Percentiles rank a stretch among this genome's conserved stretches.
These are phyloP conservation scores for Drosophila conformis DNA, from an alignment of 2,888 invertebrate genomes.

Conservation along the genomic window DNA sequence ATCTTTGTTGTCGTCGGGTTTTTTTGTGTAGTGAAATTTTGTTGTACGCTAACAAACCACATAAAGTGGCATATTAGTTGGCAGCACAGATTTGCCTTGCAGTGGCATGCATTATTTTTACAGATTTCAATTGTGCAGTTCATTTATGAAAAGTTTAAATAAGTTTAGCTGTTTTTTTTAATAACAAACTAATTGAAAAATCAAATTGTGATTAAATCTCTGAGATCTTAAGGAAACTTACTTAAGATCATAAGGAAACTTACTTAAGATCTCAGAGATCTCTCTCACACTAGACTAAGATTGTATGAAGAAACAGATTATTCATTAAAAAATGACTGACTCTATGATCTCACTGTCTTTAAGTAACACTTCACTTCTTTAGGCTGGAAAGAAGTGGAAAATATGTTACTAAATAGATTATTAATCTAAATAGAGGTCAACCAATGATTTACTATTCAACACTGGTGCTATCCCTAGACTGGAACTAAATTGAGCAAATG, in stretches of 20 bases:
- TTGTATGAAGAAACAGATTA: background rate
- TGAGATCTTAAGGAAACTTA: no score
- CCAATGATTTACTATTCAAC: background rate
- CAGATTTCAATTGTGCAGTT: no score
- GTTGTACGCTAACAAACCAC: conserved; percentile 5
- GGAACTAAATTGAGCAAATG: no score
- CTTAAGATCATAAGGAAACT: no score
- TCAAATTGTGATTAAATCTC: background rate
- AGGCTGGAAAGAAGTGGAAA: background rate
- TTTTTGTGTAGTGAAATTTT: conserved; percentile 45
- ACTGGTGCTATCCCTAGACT: background rate
- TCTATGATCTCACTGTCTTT: background rate
- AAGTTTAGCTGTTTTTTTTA: background rate
- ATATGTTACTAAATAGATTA: background rate
- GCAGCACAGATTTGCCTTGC: background rate
- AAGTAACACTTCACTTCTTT: background rate
- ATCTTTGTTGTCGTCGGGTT: conserved; percentile 57
- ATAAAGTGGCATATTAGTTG: background rate
- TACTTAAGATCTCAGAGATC: no score
- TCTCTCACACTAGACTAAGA: background rate
- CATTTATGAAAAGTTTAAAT: background rate
- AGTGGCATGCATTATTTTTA: background rate
- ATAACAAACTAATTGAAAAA: background rate
- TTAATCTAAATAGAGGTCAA: background rate
- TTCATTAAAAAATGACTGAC: background rate